phyloP scores from a whole-genome alignment of 92 coral and sea anemone species.

The Siderastrea radians region DNA sequence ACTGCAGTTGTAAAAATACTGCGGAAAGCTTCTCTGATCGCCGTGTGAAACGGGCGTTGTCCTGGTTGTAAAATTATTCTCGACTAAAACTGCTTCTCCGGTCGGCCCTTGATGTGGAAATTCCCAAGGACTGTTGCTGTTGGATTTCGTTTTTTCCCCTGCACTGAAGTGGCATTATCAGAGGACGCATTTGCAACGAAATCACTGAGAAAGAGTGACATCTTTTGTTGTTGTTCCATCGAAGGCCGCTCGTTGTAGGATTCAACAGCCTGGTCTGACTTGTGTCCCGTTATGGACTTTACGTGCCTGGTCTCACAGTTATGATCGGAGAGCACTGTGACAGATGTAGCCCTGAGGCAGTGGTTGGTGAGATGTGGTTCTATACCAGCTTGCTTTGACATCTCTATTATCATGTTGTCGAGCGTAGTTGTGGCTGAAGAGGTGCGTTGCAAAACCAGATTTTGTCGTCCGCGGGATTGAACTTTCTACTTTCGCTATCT shows the following conservation, averaged over 20 bases:
- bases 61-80: background rate
- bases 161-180: background rate
- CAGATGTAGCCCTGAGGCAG: constrained; percentile 69
- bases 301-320: constrained; percentile 37
- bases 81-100: background rate
- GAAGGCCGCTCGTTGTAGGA: constrained; percentile 64
- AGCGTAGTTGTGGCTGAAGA: constrained; percentile 46
- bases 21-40: background rate
- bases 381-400: constrained; percentile 54
- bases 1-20: background rate
- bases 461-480: constrained; percentile 22
- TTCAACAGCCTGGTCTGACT: constrained; percentile 52
- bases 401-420: constrained; percentile 40
- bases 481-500: constrained; percentile 16
- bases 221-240: constrained; percentile 42
- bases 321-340: constrained; percentile 53
- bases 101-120: background rate
- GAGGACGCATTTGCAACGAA: constrained; percentile 15
- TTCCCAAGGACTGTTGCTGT: background rate
- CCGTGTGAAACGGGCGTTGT: background rate
- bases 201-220: constrained; percentile 22
- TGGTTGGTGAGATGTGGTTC: constrained; percentile 69
- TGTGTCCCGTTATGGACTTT: constrained; percentile 63
- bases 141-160: background rate
- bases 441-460: constrained; percentile 65